These are phyloP conservation scores for Catostylus mosaicus DNA, from an alignment of 30 jellyfish, hydroid and myxozoan genomes.

Conservation along the genomic window DNA sequence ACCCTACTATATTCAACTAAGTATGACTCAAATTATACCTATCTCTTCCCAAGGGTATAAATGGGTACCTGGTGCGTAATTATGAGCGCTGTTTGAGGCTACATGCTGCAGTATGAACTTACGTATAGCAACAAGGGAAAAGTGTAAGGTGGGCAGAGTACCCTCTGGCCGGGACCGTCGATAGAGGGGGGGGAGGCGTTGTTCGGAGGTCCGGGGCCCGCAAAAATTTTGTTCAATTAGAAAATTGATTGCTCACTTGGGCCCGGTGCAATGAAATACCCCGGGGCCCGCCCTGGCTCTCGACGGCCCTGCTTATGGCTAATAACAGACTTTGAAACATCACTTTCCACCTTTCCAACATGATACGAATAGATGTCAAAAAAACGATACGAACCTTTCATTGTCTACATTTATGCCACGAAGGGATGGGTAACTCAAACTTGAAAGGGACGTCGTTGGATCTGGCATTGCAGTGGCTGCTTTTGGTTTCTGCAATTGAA, in stretches of 20 bases:
- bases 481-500: conserved; percentile 9
- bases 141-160: too few species aligned
- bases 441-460: conserved; percentile 35
- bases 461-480: conserved; percentile 17
- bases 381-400: conserved; percentile 41
- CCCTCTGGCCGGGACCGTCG: too few species aligned
- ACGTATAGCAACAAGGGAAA: too few species aligned
- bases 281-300: neutral
- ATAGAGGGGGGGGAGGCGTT: too few species aligned
- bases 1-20: too few species aligned
- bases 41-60: too few species aligned
- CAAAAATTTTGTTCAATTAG: neutral
- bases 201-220: neutral
- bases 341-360: neutral
- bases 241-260: neutral
- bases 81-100: too few species aligned
- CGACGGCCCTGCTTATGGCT: too few species aligned
- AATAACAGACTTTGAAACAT: too few species aligned
- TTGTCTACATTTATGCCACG: conserved; percentile 20
- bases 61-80: too few species aligned
- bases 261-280: neutral
- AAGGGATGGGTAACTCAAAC: conserved; percentile 36
- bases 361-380: neutral
- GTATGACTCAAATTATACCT: too few species aligned
- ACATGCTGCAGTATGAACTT: too few species aligned